Percentiles rank a stretch among this genome's conserved stretches.
These are phyloP conservation scores for Pediacus dermestoides DNA, from an alignment of 2,888 invertebrate species.

Conservation along the genomic window DNA sequence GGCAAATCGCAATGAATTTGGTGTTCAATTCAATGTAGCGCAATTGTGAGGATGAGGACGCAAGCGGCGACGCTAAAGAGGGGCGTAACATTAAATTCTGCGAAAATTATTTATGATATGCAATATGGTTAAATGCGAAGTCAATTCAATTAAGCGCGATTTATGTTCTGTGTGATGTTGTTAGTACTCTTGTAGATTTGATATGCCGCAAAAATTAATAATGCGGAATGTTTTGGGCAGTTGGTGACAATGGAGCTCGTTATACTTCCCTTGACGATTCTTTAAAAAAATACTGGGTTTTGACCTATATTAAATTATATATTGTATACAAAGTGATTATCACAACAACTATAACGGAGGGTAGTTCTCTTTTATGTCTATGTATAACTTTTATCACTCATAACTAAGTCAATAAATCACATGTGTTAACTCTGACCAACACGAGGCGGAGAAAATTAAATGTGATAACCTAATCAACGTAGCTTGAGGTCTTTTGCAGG, in stretches of 20 bases:
- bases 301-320: slow-evolving; percentile 3
- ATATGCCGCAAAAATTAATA: slow-evolving; percentile 40
- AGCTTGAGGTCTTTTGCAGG: too few species aligned
- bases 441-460: too few species aligned
- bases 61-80: slow-evolving; percentile 18
- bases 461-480: too few species aligned
- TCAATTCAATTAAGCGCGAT: slow-evolving; percentile 33
- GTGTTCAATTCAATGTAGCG: slow-evolving; percentile 16
- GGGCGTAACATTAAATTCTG: slow-evolving; percentile 23
- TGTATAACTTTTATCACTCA: too few species aligned
- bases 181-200: slow-evolving; percentile 32
- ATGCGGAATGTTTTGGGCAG: slow-evolving; percentile 32
- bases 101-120: slow-evolving; percentile 27
- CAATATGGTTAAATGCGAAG: slow-evolving; percentile 24
- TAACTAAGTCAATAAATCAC: too few species aligned
- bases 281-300: not conserved
- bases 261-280: slow-evolving; percentile 25
- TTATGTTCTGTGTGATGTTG: slow-evolving; percentile 36
- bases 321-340: slow-evolving; percentile 2
- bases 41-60: slow-evolving; percentile 14
- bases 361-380: too few species aligned
- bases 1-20: slow-evolving; percentile 19
- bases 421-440: too few species aligned
- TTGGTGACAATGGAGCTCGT: slow-evolving; percentile 35
- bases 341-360: too few species aligned